Conservation (phyloP, 1,140 invertebrate genomes). For the Drosophila nigromelanica region DNA sequence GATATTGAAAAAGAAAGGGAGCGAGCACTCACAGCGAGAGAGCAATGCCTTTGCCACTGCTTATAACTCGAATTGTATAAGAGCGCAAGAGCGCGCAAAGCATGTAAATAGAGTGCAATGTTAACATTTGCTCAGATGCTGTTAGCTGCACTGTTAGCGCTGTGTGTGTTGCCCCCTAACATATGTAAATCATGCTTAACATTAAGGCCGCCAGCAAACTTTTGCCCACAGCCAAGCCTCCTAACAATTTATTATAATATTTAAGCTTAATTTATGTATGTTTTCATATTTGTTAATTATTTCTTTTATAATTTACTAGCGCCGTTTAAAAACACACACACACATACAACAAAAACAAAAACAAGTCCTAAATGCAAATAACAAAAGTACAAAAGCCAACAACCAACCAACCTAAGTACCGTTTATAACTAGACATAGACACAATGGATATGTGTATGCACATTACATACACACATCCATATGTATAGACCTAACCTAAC, state of each 20-base stretch:
- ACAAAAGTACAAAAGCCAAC: constrained; percentile 83
- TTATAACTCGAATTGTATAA: not conserved
- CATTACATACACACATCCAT: constrained; percentile 14
- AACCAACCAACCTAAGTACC: constrained; percentile 82
- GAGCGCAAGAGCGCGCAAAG: not conserved
- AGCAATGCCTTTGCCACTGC: not conserved
- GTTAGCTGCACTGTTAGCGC: constrained; percentile 4
- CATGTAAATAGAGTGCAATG: not conserved
- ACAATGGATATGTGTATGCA: constrained; percentile 26
- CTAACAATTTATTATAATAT: constrained; percentile 34
- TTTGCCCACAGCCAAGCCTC: constrained; percentile 58
- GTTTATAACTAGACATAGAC: constrained; percentile 73
- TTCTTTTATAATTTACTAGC: constrained; percentile 68
- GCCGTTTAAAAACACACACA: constrained; percentile 43
- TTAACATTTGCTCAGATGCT: constrained; percentile 9
- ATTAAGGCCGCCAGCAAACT: constrained; percentile 53
- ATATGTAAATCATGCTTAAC: constrained; percentile 41
- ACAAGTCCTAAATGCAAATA: constrained; percentile 82
- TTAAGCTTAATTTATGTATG: constrained; percentile 44
- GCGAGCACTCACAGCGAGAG: constrained; percentile 5
- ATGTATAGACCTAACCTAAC: constrained; percentile 37
- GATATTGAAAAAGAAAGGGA: not conserved
- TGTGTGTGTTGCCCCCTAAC: not conserved
- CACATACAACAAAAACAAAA: constrained; percentile 41
- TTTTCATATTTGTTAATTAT: constrained; percentile 77